Conservation (phyloP, 2,113 vertebrate species). For the Tupaia tana region DNA sequence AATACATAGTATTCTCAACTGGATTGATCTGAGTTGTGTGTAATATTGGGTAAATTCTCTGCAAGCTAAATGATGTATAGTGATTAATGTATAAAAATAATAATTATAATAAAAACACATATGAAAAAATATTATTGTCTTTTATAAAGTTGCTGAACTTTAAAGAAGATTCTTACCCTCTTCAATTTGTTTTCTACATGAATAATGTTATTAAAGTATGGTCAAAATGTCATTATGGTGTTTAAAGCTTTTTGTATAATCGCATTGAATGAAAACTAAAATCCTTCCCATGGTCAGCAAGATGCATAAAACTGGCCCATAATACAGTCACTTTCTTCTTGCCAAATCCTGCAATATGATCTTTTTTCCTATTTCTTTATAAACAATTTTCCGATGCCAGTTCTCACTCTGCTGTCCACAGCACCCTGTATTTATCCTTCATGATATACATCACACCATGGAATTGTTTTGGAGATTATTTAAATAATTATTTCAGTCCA, state of each 20-base stretch:
- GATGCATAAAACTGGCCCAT: neutral
- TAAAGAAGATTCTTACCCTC: neutral
- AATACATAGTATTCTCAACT: no score
- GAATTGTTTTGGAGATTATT: neutral
- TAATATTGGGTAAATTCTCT: no score
- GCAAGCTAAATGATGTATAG: no score
- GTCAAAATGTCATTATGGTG: neutral
- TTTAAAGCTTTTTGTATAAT: neutral
- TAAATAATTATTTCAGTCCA: neutral
- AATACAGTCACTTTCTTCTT: neutral
- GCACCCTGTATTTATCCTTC: neutral
- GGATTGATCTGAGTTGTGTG: no score
- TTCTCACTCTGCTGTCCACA: neutral
- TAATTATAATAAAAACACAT: no score
- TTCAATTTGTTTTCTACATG: neutral
- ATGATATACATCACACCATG: neutral
- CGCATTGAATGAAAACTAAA: neutral
- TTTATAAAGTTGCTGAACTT: neutral
- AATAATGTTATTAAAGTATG: neutral
- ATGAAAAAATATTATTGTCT: neutral
- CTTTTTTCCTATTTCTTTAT: neutral
- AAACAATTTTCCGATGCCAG: neutral
- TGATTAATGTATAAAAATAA: no score
- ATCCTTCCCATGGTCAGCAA: neutral
- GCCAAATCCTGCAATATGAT: fast-evolving